Conservation (phyloP, 1,140 invertebrate genomes). For the Magallana angulata region DNA sequence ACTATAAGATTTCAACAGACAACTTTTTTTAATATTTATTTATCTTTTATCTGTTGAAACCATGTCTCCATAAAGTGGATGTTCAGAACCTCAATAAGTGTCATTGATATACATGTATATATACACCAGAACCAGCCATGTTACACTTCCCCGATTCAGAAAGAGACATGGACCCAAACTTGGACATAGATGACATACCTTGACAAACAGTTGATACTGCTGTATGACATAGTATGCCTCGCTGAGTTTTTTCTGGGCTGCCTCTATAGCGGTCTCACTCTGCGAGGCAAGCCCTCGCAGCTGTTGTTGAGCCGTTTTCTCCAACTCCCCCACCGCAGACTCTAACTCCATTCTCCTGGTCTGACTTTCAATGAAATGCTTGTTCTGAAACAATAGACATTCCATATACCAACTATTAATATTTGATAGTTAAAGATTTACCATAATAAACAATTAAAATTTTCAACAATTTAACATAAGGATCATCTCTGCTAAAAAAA, state of each 20-base stretch:
- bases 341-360: constrained; percentile 70
- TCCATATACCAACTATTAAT: background rate
- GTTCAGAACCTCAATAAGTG: no score
- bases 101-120: no score
- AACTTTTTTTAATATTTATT: no score
- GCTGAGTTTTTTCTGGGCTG: constrained; percentile 61
- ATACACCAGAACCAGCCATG: no score
- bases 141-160: no score
- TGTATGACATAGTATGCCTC: constrained; percentile 23
- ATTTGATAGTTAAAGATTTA: background rate
- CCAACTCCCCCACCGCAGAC: constrained; percentile 70
- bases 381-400: constrained; percentile 58
- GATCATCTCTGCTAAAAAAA: no score
- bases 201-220: constrained; percentile 37
- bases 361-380: constrained; percentile 64
- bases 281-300: constrained; percentile 72
- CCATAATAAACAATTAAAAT: background rate
- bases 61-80: no score
- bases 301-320: constrained; percentile 74
- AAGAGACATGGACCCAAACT: no score
- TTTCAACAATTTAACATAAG: no score
- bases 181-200: constrained; percentile 7
- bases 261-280: constrained; percentile 76
- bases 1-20: no score
- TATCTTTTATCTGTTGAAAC: no score